Evolutionary conservation across 2,888 invertebrate species (phyloP).

Genomic region (Microctonus brassicae): DNA sequence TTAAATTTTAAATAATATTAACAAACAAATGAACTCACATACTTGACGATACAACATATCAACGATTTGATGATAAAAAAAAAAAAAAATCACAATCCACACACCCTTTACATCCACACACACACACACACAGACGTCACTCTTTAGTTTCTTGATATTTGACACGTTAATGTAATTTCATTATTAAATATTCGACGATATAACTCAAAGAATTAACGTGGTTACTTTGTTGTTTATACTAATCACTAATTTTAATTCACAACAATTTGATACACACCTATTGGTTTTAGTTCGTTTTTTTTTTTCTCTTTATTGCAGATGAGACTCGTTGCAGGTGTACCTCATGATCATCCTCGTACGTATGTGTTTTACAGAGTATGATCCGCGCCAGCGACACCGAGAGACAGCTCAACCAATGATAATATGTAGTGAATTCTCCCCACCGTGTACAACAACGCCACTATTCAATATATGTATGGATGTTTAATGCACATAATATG

Average conservation of each 20-base stretch:
- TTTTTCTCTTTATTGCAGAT: neutral
- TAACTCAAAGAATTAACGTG: neutral
- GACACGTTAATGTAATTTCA: neutral
- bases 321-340: conserved; percentile 13
- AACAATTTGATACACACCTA: neutral
- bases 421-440: neutral
- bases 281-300: neutral
- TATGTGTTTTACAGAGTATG: conserved; percentile 22
- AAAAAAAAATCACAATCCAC: neutral
- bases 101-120: neutral
- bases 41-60: neutral
- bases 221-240: too few relatives aligned
- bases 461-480: neutral
- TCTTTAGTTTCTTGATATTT: neutral
- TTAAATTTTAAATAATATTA: neutral
- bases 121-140: neutral
- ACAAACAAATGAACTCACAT: neutral
- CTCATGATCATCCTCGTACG: conserved; percentile 7
- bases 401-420: conserved; percentile 13
- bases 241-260: neutral
- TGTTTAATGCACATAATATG: neutral
- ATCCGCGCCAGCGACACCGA: conserved; percentile 19
- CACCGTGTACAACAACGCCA: neutral
- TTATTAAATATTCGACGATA: too few relatives aligned
- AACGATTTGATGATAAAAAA: neutral